Percentiles rank a stretch among this genome's conserved stretches.
phyloP scores from a whole-genome alignment of 2,113 vertebrate species.

The Climacteris rufus region DNA sequence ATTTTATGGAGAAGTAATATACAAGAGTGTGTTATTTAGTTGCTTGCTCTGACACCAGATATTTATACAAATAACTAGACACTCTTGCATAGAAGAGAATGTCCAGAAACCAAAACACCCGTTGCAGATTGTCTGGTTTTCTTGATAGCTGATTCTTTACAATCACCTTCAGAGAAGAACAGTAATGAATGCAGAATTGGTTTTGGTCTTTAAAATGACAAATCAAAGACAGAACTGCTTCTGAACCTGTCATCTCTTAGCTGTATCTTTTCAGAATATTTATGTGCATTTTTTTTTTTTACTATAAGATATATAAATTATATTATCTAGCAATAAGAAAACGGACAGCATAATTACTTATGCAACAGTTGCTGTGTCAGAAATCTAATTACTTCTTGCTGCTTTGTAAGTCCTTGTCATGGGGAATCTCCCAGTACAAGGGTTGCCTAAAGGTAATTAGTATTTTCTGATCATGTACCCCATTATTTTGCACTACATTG shows the following conservation, averaged over 20 bases:
- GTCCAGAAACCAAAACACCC: neutral
- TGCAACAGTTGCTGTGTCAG: neutral
- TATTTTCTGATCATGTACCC: neutral
- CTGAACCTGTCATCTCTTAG: neutral
- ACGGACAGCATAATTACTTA: neutral
- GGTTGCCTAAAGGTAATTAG: slow-evolving; percentile 1
- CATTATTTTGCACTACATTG: neutral
- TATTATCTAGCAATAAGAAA: neutral
- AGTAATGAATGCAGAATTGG: neutral
- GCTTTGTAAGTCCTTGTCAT: neutral
- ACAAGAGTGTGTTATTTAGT: neutral
- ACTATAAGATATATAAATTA: neutral
- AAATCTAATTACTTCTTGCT: slow-evolving; percentile 18
- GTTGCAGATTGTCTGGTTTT: neutral
- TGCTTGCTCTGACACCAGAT: neutral
- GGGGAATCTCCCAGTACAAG: neutral
- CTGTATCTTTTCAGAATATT: neutral
- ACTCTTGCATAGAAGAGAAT: neutral
- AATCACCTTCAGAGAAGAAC: neutral
- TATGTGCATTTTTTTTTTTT: neutral
- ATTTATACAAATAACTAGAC: neutral
- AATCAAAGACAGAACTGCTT: neutral
- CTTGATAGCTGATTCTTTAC: neutral
- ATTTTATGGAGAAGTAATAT: neutral
- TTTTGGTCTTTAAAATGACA: neutral